Evolutionary conservation across 2,797 vertebrate species (phyloP), one percentile per base, ranked within the genome.

Genomic region (Poecile montanus): DNA sequence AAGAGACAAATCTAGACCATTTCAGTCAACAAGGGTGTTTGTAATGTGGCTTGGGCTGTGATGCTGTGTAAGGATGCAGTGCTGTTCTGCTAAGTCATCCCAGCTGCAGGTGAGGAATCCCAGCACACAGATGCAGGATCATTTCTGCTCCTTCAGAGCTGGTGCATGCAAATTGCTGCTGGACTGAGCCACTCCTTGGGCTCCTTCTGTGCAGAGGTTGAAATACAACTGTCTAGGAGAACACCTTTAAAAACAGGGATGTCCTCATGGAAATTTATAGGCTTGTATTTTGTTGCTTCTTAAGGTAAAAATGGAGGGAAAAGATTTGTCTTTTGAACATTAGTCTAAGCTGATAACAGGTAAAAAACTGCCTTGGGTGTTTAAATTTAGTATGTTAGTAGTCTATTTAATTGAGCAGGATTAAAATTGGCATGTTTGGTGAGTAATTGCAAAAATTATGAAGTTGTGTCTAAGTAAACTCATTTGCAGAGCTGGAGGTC

Each of bases 11-110:
- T 54, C 40, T 34, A 72, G 51, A 68, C 14, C 1, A 1, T 72
- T 87, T 88, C 40, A 53, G 40, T 72, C 65, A n/a, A 4, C 22
- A 60, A 36, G 36, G 12, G 7, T 54, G 7, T 80, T 36, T 63
- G 66, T 79, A 58, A 10, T 8, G 17, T 45, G 72, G n/a, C 77
- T 51, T 65, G 62, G 73, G 57, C 88, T 85, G 62, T 38, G 85
- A 6, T 72, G 11, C 65, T 88, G 75, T 18, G 2, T 30, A 26
- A 50, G 50, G 61, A 62, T 51, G 75, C 61, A 40, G 78, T 42
- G 54, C 87, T 89, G 38, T 91, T 94, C 54, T 97, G 94, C 94
- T 40, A 75, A 95, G 91, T 97, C 95, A 96, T 94, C 72, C 82
- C 62, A 53, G 89, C 89, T 91, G 68, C 45, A 68, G 72, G 72